Evolutionary conservation across 2,797 vertebrate species (phyloP), one percentile per base, ranked within the genome.

Genomic region (Takifugu ocellatus): DNA sequence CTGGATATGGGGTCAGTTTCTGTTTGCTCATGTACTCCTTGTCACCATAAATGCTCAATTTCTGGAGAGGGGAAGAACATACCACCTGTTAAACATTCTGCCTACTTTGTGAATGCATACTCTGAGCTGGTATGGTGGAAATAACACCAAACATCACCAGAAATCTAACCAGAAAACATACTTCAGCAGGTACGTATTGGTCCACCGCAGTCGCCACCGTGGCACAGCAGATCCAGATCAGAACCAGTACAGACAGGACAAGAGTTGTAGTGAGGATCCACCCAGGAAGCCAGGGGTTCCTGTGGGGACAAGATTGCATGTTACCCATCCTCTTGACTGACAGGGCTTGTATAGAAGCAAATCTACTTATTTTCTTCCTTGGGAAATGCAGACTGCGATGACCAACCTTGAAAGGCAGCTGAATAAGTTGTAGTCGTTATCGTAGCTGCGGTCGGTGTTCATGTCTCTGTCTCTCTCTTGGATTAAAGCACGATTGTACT

Each of bases 221-320:
- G 0, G 96, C 96, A 72, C 97, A 99, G 78, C 97, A 98, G 80
- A 99, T 98, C 97, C 97, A 99, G 70, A 99, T 94, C 58, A 99
- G 85, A 15, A 98, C 97, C 86, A 97, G 68, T 64, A 98, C 93
- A 0, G 97, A 99, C 46, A 99, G 91, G 70, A 97, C 76, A 0
- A 99, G 90, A 0, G 96, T 98, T 51, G 91, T 94, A 45, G 94
- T 96, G 49, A 99, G 88, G 85, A 99, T 96, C 96, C 97, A 99
- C 2, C 94, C 93, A 25, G 97, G 91, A 3, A 93, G 78, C 90
- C 92, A 92, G 0, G 89, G 94, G 84, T 96, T 98, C 85, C 97
- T 99, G 77, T 51, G 70, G 33, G 52, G 14, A 46, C 21, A 25
- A 46, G 15, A 0, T 43, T 17, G 61, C 26, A 55, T 36, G 17